Base-by-base conservation (phyloP, 2,797 vertebrate species). In the Myripristis murdjan region DNA sequence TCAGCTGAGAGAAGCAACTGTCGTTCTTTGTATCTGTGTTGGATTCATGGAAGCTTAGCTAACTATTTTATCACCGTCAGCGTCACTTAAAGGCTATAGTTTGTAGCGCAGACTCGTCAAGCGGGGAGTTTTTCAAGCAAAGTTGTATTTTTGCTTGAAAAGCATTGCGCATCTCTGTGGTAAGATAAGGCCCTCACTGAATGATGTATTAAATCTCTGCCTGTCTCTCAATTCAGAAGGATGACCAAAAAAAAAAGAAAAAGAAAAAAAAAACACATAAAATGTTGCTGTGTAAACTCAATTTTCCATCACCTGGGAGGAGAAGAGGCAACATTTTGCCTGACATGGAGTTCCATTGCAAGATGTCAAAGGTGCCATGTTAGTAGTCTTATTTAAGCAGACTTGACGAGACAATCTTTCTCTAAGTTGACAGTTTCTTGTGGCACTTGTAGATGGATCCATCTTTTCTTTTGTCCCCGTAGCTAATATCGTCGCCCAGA, bases 1-100 rank as follows among this genome's bases (percentile, higher is more conserved):
- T 94, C 91, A 91, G 84, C 75, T 22, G 41, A 65, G 81, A 87
- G 76, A 89, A 90, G 85, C 91, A 85, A 87, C 90, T 91, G 92
- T 91, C 90, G 87, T 70, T 90, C 79, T 87, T 79, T 89, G 86
- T 81, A 82, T 90, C 74, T 33, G 68, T 28, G 64, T 73, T 59
- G 75, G 86, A 86, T 86, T 79, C 60, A 60, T 81, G 85, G 87
- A 86, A 85, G 86, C 75, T 51, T 63, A 39, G 79, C 81, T 77
- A 83, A 86, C 88, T 88, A 83, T 89, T 90, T 86, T 62, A 85
- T 91, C 83, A 79, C 54, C 23, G 41, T 56, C 72, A 53, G 57
- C 60, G 72, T 82, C 81, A 77, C 79, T 73, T 62, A 73, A 56
- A 72, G 74, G 59, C 73, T 47, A 3, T 43, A 18, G 74, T 78